Base-by-base conservation (phyloP, 2,113 vertebrate genomes). In the Charadrius vociferus region DNA sequence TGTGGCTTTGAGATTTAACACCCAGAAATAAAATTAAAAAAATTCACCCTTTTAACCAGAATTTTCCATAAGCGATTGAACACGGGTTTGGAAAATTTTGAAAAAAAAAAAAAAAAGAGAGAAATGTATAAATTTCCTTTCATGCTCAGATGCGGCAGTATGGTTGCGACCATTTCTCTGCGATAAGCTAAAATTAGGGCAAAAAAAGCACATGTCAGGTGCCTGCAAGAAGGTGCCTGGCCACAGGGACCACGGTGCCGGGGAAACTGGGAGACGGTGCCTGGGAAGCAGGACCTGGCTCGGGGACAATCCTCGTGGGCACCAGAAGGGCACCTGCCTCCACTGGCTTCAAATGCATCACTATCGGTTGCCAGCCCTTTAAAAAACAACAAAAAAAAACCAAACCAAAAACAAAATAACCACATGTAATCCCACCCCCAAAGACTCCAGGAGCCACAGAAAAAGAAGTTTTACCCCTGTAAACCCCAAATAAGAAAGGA, bases 21-120 rank as follows among this genome's bases (percentile, higher is more conserved):
- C 21, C 17, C 74, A 89, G 66, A 29, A 90, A 88, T 59, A 21
- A 95, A 45, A 41, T 39, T 39, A 86, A 61, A 24, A 94, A 27
- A 80, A 49, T 73, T 75, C 68, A 62, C 81, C 63, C 61, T 85
- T 94, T 83, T 81, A 62, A 97, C 55, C 88, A 93, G 62, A 91
- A 81, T 92, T 97, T 97, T 97, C 94, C 96, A 82, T n/a, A 90
- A 43, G 52, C 5, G 6, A 95, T 70, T 41, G 72, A 94, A 75
- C 61, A 70, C 0, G 2, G 36, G 82, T 80, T 81, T 78, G 47
- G 71, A 78, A 94, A 86, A 92, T 41, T 32, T 9, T n/a, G n/a
- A n/a, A n/a, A 30, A 16, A 16, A 52, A 29, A 30, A 22, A 61
- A 30, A 18, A 34, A 32, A 27, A 49, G 5, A 47, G 2, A 68